These are phyloP conservation scores for Champsocephalus esox DNA, from an alignment of 2,797 vertebrate species.

Conservation along the genomic window DNA sequence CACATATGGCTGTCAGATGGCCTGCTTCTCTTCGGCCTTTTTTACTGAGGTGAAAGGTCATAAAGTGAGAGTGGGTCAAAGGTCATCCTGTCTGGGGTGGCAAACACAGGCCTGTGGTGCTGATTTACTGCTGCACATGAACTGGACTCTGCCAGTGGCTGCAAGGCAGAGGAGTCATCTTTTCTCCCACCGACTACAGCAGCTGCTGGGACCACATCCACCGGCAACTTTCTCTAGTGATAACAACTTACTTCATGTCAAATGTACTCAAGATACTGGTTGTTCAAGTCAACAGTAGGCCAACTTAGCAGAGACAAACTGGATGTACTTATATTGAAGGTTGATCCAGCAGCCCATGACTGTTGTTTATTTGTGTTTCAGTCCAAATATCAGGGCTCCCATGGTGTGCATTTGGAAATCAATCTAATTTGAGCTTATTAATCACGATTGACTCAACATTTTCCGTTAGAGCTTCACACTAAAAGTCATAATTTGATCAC, in stretches of 20 bases:
- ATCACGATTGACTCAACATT: not conserved
- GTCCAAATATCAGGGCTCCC: not conserved
- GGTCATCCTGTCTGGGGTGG: slow-evolving; percentile 65
- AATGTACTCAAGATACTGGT: not conserved
- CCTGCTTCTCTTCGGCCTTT: slow-evolving; percentile 46
- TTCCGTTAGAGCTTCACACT: not conserved
- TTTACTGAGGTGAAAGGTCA: slow-evolving; percentile 72
- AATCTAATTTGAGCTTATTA: not conserved
- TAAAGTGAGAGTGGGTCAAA: slow-evolving; percentile 56
- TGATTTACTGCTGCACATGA: slow-evolving; percentile 80
- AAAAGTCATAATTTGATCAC: not conserved
- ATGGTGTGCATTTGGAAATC: not conserved
- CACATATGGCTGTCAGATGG: slow-evolving; percentile 82
- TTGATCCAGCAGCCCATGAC: not conserved
- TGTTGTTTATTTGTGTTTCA: not conserved
- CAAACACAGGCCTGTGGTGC: slow-evolving; percentile 50
- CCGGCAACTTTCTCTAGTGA: slow-evolving; percentile 16
- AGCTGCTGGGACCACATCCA: slow-evolving; percentile 44
- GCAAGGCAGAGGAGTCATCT: slow-evolving; percentile 37
- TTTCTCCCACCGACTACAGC: slow-evolving; percentile 55
- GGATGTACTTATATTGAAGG: not conserved
- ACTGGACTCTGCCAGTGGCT: slow-evolving; percentile 45
- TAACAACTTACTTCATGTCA: not conserved
- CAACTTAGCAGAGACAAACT: not conserved
- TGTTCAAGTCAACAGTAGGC: not conserved